A percentile compares a stretch with the other conserved stretches of the same genome.
Evolutionary conservation across 2,113 vertebrate species (phyloP).

Genomic region (Okapia johnstoni): DNA sequence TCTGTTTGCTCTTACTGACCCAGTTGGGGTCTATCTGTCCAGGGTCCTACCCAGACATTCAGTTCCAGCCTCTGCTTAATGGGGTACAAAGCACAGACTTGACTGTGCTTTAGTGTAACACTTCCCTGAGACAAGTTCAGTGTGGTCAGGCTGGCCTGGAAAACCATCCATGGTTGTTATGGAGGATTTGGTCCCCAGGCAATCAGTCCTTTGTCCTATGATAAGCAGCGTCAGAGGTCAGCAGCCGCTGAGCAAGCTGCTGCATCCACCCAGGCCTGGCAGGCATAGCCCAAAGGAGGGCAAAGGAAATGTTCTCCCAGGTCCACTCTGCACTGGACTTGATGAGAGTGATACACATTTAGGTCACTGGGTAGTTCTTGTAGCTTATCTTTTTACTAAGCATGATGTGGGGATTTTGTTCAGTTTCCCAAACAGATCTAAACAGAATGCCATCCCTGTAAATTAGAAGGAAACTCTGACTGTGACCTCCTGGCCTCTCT

Average conservation of each 20-base stretch:
- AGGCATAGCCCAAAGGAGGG: neutral
- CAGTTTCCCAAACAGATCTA: neutral
- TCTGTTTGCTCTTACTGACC: neutral
- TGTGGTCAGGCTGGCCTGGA: neutral
- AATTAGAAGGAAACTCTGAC: neutral
- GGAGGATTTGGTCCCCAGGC: neutral
- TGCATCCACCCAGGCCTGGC: too few species aligned
- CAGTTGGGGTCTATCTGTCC: neutral
- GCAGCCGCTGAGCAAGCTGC: neutral
- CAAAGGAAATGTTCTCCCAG: neutral
- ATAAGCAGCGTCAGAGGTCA: neutral
- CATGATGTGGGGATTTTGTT: neutral
- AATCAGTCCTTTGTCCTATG: neutral
- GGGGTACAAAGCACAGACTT: neutral
- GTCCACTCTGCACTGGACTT: neutral
- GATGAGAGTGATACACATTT: neutral
- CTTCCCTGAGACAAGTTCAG: neutral
- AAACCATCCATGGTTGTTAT: neutral
- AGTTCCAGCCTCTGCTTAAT: neutral
- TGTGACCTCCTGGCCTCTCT: neutral
- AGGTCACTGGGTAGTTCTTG: neutral
- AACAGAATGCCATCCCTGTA: neutral
- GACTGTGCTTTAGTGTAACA: neutral
- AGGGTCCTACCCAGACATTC: rapidly evolving
- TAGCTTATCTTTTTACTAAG: neutral